Percentiles rank a stretch among this genome's conserved stretches.
Conservation (phyloP, 2,113 vertebrate genomes). For the Pholis gunnellus region DNA sequence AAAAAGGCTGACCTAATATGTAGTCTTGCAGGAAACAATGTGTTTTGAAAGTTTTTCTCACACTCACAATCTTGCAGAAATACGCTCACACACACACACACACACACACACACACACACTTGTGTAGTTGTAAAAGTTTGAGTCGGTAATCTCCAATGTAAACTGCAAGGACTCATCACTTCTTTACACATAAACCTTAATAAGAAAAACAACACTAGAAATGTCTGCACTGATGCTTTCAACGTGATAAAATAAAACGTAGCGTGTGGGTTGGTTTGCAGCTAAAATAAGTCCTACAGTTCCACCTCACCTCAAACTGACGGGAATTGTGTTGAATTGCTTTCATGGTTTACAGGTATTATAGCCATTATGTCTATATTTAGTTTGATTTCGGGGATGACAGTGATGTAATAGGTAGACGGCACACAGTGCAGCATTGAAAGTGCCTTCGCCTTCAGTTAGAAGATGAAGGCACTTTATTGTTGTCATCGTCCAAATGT, state of each 20-base stretch:
- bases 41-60: constrained; percentile 48
- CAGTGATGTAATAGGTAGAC: neutral
- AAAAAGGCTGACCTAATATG: constrained; percentile 68
- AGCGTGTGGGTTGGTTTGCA: neutral
- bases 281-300: neutral
- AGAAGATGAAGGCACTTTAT: neutral
- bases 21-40: constrained; percentile 49
- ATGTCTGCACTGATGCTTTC: neutral
- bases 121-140: neutral
- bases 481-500: neutral
- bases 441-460: neutral
- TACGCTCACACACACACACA: neutral
- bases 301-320: neutral
- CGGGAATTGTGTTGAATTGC: constrained; percentile 13
- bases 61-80: constrained; percentile 9
- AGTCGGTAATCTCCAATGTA: neutral
- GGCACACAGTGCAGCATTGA: neutral
- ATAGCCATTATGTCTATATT: constrained; percentile 3
- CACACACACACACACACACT: constrained; percentile 13
- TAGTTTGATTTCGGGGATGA: neutral
- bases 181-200: neutral
- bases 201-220: neutral
- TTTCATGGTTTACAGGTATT: constrained; percentile 7
- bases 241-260: neutral
- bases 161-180: neutral